These are phyloP conservation scores for Erethizon dorsatum DNA, from an alignment of 2,797 vertebrate species.

Conservation along the genomic window DNA sequence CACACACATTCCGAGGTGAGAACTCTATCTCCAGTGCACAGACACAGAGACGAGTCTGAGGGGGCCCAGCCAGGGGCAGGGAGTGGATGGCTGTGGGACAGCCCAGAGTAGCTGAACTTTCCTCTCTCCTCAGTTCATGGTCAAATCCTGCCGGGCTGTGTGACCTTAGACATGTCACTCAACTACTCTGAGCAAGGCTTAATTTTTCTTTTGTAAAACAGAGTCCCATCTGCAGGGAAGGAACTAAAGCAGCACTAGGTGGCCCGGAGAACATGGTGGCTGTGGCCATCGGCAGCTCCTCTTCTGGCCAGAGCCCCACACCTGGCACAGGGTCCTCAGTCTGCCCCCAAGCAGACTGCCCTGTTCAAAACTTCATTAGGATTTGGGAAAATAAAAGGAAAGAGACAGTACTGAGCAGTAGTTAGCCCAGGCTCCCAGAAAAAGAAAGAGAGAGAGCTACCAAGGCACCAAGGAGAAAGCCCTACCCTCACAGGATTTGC, in stretches of 20 bases:
- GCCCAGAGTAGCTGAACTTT: background rate
- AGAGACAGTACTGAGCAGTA: background rate
- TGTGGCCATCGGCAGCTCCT: background rate
- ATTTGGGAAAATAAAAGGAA: conserved; percentile 50
- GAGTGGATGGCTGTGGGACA: no score
- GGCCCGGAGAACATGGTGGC: background rate
- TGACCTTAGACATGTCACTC: background rate
- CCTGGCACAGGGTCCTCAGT: background rate
- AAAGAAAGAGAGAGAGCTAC: background rate
- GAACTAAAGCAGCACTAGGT: background rate
- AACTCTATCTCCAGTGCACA: background rate
- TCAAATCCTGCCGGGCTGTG: background rate
- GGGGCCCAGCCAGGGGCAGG: background rate
- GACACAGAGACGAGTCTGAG: background rate
- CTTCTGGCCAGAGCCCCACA: background rate
- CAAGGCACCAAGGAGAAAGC: background rate
- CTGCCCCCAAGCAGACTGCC: background rate
- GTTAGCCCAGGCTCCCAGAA: background rate
- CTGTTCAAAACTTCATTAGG: background rate
- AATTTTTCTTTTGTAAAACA: background rate
- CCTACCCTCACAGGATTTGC: background rate
- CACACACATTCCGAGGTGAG: rapidly evolving
- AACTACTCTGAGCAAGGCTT: background rate
- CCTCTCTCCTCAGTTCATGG: background rate
- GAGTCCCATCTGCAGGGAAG: background rate